These are phyloP conservation scores for Poecilobothrus nobilitatus DNA, from an alignment of 2,888 invertebrate genomes.

Conservation along the genomic window DNA sequence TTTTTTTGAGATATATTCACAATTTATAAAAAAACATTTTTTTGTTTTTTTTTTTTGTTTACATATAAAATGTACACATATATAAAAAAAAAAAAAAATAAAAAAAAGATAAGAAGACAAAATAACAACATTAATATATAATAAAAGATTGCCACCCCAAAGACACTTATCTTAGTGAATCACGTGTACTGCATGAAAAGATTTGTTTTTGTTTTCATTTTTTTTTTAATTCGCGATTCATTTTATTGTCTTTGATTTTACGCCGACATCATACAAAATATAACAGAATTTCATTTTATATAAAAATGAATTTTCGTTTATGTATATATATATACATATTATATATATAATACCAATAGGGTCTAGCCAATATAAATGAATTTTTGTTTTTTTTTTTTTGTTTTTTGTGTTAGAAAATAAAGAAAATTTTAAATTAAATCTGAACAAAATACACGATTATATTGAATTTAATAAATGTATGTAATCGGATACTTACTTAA, in stretches of 20 bases:
- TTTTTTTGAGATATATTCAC: not conserved
- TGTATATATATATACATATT: no score
- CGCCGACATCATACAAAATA: not conserved
- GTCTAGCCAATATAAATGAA: no score
- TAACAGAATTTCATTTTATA: not conserved
- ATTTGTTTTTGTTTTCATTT: not conserved
- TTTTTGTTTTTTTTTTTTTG: no score
- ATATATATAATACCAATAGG: no score
- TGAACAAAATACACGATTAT: not conserved
- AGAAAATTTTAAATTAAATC: not conserved
- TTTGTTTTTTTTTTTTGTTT: no score
- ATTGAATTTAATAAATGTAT: not conserved
- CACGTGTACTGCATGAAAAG: constrained; percentile 3
- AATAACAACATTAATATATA: no score
- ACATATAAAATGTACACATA: no score
- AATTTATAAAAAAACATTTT: not conserved
- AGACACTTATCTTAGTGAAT: constrained; percentile 2
- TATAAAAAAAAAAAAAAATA: not conserved
- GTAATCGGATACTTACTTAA: constrained; percentile 1
- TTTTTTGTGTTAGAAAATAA: not conserved
- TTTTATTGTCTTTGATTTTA: not conserved
- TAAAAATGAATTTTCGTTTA: no score
- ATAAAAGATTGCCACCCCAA: constrained; percentile 1
- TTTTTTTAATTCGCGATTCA: no score
- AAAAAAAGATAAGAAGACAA: not conserved